Conservation (phyloP, 1,140 invertebrate genomes). For the Achroia grisella region DNA sequence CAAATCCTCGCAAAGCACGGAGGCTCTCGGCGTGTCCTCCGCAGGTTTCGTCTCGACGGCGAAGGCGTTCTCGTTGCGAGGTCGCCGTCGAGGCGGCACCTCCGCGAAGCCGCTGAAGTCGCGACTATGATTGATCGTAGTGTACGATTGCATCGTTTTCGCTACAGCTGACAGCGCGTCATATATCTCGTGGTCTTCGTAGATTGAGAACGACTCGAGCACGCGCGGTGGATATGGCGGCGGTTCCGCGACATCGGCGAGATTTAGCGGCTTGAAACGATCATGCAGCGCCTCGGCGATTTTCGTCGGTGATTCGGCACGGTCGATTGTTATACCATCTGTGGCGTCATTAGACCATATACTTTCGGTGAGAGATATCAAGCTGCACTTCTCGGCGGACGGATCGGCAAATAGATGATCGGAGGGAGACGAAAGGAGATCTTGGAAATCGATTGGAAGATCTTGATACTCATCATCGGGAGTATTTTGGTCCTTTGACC, state of each 20-base stretch:
- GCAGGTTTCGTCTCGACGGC: constrained; percentile 1
- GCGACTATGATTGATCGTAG: constrained; percentile 74
- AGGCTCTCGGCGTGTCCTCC: constrained; percentile 8
- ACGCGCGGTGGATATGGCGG: constrained; percentile 19
- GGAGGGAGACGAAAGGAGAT: constrained; percentile 73
- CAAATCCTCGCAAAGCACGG: constrained; percentile 78
- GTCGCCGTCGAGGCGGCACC: constrained; percentile 63
- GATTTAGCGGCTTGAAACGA: constrained; percentile 51
- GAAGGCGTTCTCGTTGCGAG: constrained; percentile 8
- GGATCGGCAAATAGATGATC: constrained; percentile 59
- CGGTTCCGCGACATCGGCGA: constrained; percentile 39
- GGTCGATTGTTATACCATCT: constrained; percentile 19
- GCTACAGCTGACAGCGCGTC: constrained; percentile 53
- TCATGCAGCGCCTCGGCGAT: constrained; percentile 53
- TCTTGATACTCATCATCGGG: constrained; percentile 74
- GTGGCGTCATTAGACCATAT: constrained; percentile 53
- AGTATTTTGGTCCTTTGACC: constrained; percentile 69
- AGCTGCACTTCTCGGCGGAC: constrained; percentile 50
- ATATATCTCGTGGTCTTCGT: constrained; percentile 49
- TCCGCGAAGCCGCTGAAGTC: constrained; percentile 75
- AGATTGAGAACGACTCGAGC: constrained; percentile 41
- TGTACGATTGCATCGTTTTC: constrained; percentile 57
- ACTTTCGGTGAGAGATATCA: constrained; percentile 52
- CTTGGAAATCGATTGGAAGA: constrained; percentile 74
- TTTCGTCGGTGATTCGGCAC: constrained; percentile 30